Evolutionary conservation across 2,797 vertebrate species (phyloP).

Genomic region (Notolabrus celidotus): DNA sequence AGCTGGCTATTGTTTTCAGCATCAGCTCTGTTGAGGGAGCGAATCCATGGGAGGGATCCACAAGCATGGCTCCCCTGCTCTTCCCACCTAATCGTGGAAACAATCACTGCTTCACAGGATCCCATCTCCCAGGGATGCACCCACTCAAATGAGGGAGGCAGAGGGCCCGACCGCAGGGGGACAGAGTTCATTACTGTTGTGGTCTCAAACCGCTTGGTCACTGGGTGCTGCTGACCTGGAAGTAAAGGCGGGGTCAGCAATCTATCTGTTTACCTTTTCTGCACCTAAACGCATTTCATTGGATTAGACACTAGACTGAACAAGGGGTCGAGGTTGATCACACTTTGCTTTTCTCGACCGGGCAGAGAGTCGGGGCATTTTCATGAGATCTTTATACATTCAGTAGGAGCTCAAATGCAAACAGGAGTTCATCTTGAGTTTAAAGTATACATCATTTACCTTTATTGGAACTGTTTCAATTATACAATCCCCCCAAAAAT

Average conservation of each 20-base stretch:
- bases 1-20: conserved; percentile 95
- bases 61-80: conserved; percentile 81
- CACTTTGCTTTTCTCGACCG: background rate
- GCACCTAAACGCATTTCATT: conserved; percentile 70
- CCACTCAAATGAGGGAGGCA: conserved; percentile 89
- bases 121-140: conserved; percentile 89
- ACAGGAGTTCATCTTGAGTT: background rate
- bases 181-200: conserved; percentile 84
- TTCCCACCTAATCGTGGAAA: conserved; percentile 91
- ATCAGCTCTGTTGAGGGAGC: conserved; percentile 80
- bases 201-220: conserved; percentile 64
- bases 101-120: conserved; percentile 94
- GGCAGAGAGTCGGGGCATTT: conserved; percentile 4
- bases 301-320: conserved; percentile 64
- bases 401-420: background rate
- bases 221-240: conserved; percentile 78
- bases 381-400: conserved; percentile 10
- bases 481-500: conserved; percentile 2
- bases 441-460: background rate
- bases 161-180: conserved; percentile 81
- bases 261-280: conserved; percentile 77
- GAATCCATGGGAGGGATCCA: conserved; percentile 86
- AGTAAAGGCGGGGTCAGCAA: conserved; percentile 81
- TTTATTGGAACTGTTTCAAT: conserved; percentile 1
- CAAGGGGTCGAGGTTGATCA: conserved; percentile 43